Evolutionary conservation across 2,888 invertebrate species (phyloP), one percentile per base, ranked within the genome.

Genomic region (Copidosoma aretas): DNA sequence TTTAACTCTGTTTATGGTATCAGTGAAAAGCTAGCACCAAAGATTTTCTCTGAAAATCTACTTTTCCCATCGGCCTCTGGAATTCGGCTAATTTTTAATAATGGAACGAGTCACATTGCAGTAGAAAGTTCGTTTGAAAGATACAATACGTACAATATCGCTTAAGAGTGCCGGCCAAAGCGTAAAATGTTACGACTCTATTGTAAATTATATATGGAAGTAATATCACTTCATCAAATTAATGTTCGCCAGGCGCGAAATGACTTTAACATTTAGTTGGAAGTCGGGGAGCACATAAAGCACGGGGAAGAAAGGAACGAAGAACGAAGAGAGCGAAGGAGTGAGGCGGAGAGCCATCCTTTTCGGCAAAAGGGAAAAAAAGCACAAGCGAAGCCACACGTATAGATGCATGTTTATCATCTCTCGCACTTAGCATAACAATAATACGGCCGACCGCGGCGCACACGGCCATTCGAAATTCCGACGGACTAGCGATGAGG

Each of bases 361-460:
- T 32, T 32, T 32, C 32, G 32, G 32, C 32, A 8, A 32, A 32
- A 8, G 32, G 8, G 32, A 32, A 32, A 32, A 32, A 32, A 46
- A 56, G 14, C 17, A 43, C 10, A 46, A 21, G n/a, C 46, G 56
- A 21, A 57, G 51, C 41, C 53, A 39, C 39, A 57, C 39, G 57
- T 49, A 58, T 57, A 59, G 21, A 21, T 58, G 21, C 3, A 14
- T 41, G 39, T 53, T 52, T 59, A 65, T 65, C 43, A 43, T 52
- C 59, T 52, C 22, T 39, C 8, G 43, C 49, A 56, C 56, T 61
- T 67, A 67, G 52, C 57, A 67, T 62, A 67, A 61, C 52, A 61
- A 67, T 61, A 58, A 67, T 61, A 56, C 22, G 21, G 56, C 14
- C 49, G 46, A n/a, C n/a, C n/a, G n/a, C n/a, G n/a, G n/a, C n/a